Percentiles rank a stretch among this genome's conserved stretches.
Conservation (phyloP, 2,113 vertebrate species). For the Ranitomeya imitator region DNA sequence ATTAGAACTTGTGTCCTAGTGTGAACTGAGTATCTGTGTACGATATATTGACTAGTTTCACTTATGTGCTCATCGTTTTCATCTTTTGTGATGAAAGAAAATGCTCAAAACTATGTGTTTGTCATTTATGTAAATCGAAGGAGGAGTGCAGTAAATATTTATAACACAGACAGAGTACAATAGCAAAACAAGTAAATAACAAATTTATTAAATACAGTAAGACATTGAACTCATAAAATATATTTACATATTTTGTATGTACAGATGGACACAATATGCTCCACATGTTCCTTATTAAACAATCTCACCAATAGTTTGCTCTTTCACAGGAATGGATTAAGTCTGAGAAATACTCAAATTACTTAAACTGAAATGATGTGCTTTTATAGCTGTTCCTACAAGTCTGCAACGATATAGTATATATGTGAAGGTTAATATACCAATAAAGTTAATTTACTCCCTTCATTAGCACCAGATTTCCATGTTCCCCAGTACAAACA, state of each 20-base stretch:
- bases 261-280: conserved; percentile 43
- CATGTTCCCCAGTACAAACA: background rate
- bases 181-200: conserved; percentile 40
- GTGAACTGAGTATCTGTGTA: conserved; percentile 19
- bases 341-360: background rate
- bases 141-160: conserved; percentile 39
- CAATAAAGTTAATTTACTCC: no score
- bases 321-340: background rate
- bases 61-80: conserved; percentile 19
- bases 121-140: conserved; percentile 30
- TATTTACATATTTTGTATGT: conserved; percentile 44
- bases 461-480: no score
- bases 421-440: background rate
- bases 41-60: conserved; percentile 28
- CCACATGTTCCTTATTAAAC: conserved; percentile 23
- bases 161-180: conserved; percentile 33
- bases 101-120: conserved; percentile 40
- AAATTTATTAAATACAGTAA: conserved; percentile 49
- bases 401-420: background rate
- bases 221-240: conserved; percentile 30
- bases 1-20: conserved; percentile 20
- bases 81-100: conserved; percentile 39
- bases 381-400: background rate
- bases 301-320: conserved; percentile 10
- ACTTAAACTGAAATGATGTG: background rate